Percentiles rank a stretch among this genome's conserved stretches.
Conservation (phyloP, 2,888 invertebrate genomes). For the Saturnia pavonia region DNA sequence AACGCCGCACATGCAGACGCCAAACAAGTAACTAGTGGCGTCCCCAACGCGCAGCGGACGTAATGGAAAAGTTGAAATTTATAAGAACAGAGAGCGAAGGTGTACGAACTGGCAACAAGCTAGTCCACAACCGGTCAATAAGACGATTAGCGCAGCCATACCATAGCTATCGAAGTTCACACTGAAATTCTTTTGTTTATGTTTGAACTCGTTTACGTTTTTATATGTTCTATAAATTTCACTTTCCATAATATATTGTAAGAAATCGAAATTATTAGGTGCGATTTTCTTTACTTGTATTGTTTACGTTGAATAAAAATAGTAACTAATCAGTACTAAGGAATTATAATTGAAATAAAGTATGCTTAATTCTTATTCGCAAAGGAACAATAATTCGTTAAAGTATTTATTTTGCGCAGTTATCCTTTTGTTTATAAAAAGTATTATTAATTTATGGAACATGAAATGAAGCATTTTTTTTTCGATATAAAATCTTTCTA, state of each 20-base stretch:
- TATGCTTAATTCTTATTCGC: background rate
- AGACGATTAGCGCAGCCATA: conserved; percentile 76
- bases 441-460: too few species aligned
- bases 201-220: conserved; percentile 14
- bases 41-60: conserved; percentile 81
- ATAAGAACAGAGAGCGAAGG: conserved; percentile 67
- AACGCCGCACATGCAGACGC: conserved; percentile 81
- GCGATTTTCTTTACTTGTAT: background rate
- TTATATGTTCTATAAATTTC: conserved; percentile 10
- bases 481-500: too few species aligned
- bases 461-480: too few species aligned
- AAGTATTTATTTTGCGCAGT: background rate
- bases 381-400: background rate
- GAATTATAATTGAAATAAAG: conserved; percentile 1
- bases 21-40: conserved; percentile 79
- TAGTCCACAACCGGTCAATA: conserved; percentile 81
- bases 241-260: background rate
- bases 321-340: background rate
- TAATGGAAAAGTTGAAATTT: conserved; percentile 61
- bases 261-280: background rate
- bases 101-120: conserved; percentile 77
- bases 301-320: background rate
- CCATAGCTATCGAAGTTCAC: conserved; percentile 53
- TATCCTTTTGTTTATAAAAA: background rate
- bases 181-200: conserved; percentile 62